Evolutionary conservation across 1,140 invertebrate genomes (phyloP).

Genomic region (Drosophila setifemur): DNA sequence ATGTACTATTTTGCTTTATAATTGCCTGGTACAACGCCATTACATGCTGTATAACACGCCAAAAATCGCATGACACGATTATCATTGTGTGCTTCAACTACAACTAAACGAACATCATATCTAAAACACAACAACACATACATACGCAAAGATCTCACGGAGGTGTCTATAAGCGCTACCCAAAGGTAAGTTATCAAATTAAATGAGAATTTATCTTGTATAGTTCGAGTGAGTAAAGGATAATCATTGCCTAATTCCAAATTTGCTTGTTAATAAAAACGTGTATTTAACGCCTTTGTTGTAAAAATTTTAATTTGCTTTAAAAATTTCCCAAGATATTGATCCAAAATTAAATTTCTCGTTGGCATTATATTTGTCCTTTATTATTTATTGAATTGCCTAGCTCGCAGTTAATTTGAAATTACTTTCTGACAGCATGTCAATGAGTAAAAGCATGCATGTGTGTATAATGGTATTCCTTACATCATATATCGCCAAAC

Average conservation of each 20-base stretch:
- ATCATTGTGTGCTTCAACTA: slow-evolving; percentile 27
- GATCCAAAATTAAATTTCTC: too few species aligned
- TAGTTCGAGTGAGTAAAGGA: not conserved
- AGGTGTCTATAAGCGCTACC: slow-evolving; percentile 74
- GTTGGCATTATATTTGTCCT: too few species aligned
- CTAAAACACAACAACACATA: slow-evolving; percentile 31
- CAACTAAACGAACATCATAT: slow-evolving; percentile 37
- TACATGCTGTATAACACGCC: slow-evolving; percentile 44
- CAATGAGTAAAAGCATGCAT: not conserved
- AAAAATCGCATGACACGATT: slow-evolving; percentile 20
- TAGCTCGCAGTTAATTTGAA: too few species aligned
- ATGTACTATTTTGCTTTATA: slow-evolving; percentile 53
- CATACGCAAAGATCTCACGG: slow-evolving; percentile 76
- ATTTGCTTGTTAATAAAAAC: too few species aligned
- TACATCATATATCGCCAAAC: not conserved
- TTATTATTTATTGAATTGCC: too few species aligned
- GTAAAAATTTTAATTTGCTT: too few species aligned
- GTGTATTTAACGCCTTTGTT: too few species aligned
- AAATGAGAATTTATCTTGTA: not conserved
- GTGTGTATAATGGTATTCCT: not conserved
- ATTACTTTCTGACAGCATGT: too few species aligned
- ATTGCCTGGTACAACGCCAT: slow-evolving; percentile 37
- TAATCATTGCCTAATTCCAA: not conserved
- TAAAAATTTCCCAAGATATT: too few species aligned
- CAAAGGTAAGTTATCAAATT: slow-evolving; percentile 71